Percentiles rank a stretch among this genome's conserved stretches.
Conservation (phyloP, 2,113 vertebrate species). For the Etheostoma cragini region DNA sequence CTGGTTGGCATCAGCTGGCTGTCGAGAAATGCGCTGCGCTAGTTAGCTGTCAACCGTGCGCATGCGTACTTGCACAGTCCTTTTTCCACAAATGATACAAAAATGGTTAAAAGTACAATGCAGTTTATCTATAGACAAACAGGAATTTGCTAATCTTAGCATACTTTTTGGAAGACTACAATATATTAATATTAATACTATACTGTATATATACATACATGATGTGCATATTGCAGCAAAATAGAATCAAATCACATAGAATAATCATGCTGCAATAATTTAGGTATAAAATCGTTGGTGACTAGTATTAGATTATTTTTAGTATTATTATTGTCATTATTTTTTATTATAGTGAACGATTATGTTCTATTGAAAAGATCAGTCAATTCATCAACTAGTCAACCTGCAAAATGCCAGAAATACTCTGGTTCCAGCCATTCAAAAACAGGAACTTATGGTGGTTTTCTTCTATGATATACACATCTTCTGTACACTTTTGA, state of each 20-base stretch:
- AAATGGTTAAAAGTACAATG: background rate
- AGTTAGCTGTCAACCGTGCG: slow-evolving; percentile 62
- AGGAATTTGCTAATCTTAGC: too few relatives aligned
- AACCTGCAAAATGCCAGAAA: background rate
- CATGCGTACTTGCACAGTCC: slow-evolving; percentile 56
- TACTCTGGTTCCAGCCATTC: background rate
- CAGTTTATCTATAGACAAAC: too few relatives aligned
- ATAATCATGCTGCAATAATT: background rate
- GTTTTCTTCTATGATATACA: background rate
- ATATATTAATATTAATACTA: too few relatives aligned
- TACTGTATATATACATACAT: background rate
- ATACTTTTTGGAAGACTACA: too few relatives aligned
- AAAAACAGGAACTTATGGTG: background rate
- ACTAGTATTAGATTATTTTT: background rate
- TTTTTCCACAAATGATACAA: background rate
- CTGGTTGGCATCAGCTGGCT: slow-evolving; percentile 52
- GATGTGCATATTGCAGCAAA: background rate
- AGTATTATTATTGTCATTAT: background rate
- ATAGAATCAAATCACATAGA: background rate
- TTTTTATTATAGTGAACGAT: background rate
- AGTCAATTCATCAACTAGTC: background rate
- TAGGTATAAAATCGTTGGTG: background rate
- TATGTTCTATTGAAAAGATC: background rate
- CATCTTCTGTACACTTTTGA: background rate
- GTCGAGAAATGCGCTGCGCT: slow-evolving; percentile 39